Base-by-base conservation (phyloP, 2,888 invertebrate genomes). In the Ormia ochracea region DNA sequence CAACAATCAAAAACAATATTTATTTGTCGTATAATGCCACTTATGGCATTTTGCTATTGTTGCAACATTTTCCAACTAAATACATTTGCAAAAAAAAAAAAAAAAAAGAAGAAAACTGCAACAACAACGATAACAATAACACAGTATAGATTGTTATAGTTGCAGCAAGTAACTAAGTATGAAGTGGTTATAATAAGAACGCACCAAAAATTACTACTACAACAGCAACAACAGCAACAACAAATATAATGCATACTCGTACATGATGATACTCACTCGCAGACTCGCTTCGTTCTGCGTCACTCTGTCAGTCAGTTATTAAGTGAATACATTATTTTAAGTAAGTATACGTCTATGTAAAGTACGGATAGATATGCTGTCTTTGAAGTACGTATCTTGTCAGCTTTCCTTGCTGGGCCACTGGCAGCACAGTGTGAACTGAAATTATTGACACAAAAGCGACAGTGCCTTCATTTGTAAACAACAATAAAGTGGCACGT, bases 31-130 rank as follows among this genome's bases (percentile, higher is more conserved):
- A 68, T 70, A 70, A 66, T 65, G 77, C 65, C 77, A 74, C 59
- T 78, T 77, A 78, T 78, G 81, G 77, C 70, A 74, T 68, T 66
- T 78, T 75, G 61, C 74, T 66, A 69, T 69, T 63, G 69, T 78
- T 79, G 81, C 82, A 79, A 81, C 68, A 81, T 79, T 70, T 73
- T 73, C 54, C 69, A 48, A 33, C 14, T 66, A 58, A 58, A 85
- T 81, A 83, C 84, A 61, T 50, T 68, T 58, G 50, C 41, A 31
- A 52, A 59, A 23, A 38, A 26, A 73, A 7, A 28, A 54, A n/a
- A n/a, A n/a, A n/a, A n/a, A n/a, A n/a, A n/a, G n/a, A n/a, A n/a
- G n/a, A n/a, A n/a, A n/a, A n/a, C n/a, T n/a, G n/a, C n/a, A n/a
- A 54, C 58, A 65, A n/a, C 72, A 65, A 33, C 19, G 52, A 36